These are phyloP conservation scores for Saccopteryx bilineata DNA, from an alignment of 2,113 vertebrate genomes.

Conservation along the genomic window DNA sequence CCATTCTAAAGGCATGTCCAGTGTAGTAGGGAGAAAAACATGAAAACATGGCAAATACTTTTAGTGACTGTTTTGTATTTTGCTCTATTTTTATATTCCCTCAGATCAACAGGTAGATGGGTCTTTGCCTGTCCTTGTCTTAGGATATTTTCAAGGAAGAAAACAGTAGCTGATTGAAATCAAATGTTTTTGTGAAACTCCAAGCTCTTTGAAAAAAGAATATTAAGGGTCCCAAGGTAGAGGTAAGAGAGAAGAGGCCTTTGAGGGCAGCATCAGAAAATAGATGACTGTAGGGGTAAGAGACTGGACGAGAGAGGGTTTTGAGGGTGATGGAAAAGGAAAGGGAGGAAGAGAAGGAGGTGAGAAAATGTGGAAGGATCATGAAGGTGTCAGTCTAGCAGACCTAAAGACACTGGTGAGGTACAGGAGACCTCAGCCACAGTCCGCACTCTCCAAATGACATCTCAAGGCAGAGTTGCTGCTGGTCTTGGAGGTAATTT, in stretches of 20 bases:
- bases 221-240: background rate
- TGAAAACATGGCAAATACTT: background rate
- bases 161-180: conserved; percentile 70
- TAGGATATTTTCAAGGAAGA: conserved; percentile 39
- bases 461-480: background rate
- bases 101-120: conserved; percentile 1
- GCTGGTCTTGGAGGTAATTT: background rate
- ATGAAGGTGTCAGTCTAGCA: fast-evolving
- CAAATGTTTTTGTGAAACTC: conserved; percentile 72
- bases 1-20: background rate
- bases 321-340: background rate
- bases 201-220: conserved; percentile 60
- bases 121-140: conserved; percentile 64
- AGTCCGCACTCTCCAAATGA: background rate
- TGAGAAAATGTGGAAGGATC: background rate
- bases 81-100: background rate
- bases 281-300: background rate
- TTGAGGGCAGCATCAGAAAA: background rate
- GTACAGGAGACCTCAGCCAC: background rate
- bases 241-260: background rate
- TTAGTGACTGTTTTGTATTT: conserved; percentile 16
- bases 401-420: background rate
- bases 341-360: background rate
- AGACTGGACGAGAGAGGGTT: background rate
- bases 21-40: background rate